Base-by-base conservation (phyloP, 2,113 vertebrate species). In the Lethenteron camtschaticum region DNA sequence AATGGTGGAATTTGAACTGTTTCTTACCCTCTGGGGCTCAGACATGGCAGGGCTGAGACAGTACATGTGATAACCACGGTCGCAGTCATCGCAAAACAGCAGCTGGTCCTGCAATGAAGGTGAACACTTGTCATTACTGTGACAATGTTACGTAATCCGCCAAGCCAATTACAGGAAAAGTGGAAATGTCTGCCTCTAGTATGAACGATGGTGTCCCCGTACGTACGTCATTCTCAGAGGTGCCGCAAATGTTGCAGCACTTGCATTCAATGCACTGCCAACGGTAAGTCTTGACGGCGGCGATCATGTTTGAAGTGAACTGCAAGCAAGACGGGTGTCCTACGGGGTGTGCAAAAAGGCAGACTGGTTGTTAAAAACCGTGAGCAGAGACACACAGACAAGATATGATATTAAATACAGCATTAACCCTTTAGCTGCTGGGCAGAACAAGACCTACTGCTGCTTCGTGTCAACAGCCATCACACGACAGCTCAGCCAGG, bases 181-280 rank as follows among this genome's bases (percentile, higher is more conserved):
- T 41, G 41, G 5, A 41, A 41, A 41, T 41, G 41, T 41, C 56
- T 14, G 18, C 14, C 14, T 10, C 69, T 16, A 2, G 3, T 2
- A 12, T 55, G 14, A 66, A 66, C 68, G 18, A 9, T 14, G 24
- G 41, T 14, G 3, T 13, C 12, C 55, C 24, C 24, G 0, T 68
- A 81, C 89, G 81, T 77, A 94, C 89, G 0, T 95, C 90, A 0
- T 96, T 96, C 81, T 95, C 90, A 0, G 89, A 96, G 58, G 89
- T 94, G 72, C 90, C 91, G 0, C 91, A 96, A 72, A 94, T 85
- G 76, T 96, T 94, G 79, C 91, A 96, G 78, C 91, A 96, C 76
- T 96, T 96, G 83, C 91, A 95, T 78, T 96, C 91, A 20, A 96
- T 96, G 79, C 91, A 95, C 75, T 96, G 91, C 91, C 91, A 96